A percentile compares a stretch with the other conserved stretches of the same genome.
Conservation (phyloP, 64 coral and sea anemone genomes). For the Exaiptasia diaphana region DNA sequence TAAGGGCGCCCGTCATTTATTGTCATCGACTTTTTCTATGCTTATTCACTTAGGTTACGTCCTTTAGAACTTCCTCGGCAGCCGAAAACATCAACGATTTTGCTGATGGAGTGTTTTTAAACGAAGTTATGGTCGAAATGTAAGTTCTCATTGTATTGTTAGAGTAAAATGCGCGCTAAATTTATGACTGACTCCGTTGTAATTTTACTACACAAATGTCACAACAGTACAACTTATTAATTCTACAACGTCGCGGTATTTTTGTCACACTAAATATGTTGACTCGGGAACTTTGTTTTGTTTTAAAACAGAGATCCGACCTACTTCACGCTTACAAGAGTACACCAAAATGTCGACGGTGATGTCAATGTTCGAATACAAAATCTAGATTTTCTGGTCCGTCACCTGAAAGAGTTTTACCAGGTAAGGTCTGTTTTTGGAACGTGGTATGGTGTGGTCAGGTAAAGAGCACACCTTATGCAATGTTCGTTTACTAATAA, state of each 20-base stretch:
- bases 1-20: not conserved
- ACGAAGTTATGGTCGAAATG: slow-evolving; percentile 93
- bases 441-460: not conserved
- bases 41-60: slow-evolving; percentile 3
- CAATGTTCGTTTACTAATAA: too few species aligned
- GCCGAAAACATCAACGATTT: slow-evolving; percentile 74
- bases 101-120: slow-evolving; percentile 89
- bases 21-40: not conserved
- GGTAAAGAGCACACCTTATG: too few species aligned
- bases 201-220: too few species aligned
- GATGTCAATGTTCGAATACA: slow-evolving; percentile 78
- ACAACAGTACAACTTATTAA: too few species aligned
- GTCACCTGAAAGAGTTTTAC: slow-evolving; percentile 73
- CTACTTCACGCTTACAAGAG: slow-evolving; percentile 81
- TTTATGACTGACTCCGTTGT: too few species aligned
- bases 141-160: slow-evolving; percentile 57
- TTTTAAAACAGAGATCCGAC: slow-evolving; percentile 67
- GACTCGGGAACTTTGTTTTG: too few species aligned
- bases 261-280: too few species aligned
- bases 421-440: slow-evolving; percentile 78
- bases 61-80: slow-evolving; percentile 55
- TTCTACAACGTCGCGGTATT: too few species aligned
- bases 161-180: too few species aligned
- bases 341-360: slow-evolving; percentile 85
- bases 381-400: slow-evolving; percentile 72